phyloP scores from a whole-genome alignment of 2,888 invertebrate genomes.

The Scotopteryx bipunctaria region DNA sequence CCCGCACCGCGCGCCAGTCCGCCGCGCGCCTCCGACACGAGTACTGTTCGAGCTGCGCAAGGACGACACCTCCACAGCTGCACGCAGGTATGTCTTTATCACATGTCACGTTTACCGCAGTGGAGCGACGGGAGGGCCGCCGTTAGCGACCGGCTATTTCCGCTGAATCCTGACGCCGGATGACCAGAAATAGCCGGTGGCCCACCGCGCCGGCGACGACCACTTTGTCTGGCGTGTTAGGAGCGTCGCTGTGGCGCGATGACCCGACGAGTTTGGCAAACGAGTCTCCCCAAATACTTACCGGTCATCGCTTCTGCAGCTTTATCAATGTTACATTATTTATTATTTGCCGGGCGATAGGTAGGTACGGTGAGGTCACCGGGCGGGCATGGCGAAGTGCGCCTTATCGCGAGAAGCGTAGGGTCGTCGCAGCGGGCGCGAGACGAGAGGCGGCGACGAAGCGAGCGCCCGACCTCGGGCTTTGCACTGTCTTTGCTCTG shows the following conservation, averaged over 20 bases:
- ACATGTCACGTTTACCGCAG: constrained; percentile 49
- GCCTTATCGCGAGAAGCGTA: constrained; percentile 75
- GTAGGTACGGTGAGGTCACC: constrained; percentile 74
- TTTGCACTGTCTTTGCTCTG: constrained; percentile 68
- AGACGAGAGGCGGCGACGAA: constrained; percentile 40
- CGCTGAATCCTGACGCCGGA: constrained; percentile 42
- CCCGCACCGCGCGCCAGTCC: constrained; percentile 66
- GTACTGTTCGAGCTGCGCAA: constrained; percentile 65
- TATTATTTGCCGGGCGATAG: constrained; percentile 77
- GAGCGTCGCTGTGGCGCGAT: constrained; percentile 54
- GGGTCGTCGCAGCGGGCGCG: constrained; percentile 60
- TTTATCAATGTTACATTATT: constrained; percentile 82
- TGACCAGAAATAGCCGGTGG: constrained; percentile 59
- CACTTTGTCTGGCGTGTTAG: constrained; percentile 49
- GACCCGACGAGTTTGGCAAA: constrained; percentile 65
- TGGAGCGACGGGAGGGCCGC: constrained; percentile 22
- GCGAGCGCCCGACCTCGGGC: constrained; percentile 67
- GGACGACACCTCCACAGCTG: constrained; percentile 54
- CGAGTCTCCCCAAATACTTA: constrained; percentile 75
- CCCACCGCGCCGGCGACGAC: constrained; percentile 48
- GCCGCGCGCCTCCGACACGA: constrained; percentile 80
- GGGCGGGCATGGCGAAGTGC: constrained; percentile 69
- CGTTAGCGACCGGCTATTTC: constrained; percentile 40
- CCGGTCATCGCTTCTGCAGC: constrained; percentile 77
- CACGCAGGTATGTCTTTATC: constrained; percentile 70